Evolutionary conservation across 2,113 vertebrate species (phyloP).

Genomic region (Paramormyrops kingsleyae): DNA sequence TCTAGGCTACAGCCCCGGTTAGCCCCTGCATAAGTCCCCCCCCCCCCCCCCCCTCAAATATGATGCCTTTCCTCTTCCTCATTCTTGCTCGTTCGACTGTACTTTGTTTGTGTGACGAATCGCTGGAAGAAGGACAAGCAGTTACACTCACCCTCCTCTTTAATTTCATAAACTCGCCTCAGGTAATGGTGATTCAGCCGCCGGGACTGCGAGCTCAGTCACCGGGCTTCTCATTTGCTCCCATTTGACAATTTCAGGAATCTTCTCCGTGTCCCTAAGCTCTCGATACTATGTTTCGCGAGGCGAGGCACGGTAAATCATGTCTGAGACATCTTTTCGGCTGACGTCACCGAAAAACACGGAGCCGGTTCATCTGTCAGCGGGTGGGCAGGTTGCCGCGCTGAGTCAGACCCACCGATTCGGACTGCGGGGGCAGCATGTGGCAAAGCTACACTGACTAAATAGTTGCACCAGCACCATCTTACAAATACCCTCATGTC

Average conservation of each 20-base stretch:
- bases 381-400: background rate
- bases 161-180: background rate
- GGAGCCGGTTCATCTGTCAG: background rate
- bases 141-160: background rate
- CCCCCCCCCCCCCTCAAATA: background rate
- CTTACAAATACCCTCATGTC: background rate
- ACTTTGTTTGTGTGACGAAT: background rate
- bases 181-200: background rate
- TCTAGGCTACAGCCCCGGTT: background rate
- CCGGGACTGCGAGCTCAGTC: background rate
- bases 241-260: background rate
- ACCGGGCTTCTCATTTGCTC: background rate
- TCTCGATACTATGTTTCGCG: background rate
- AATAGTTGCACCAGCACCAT: background rate
- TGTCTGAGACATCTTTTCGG: background rate
- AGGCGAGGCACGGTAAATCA: background rate
- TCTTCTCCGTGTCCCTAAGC: background rate
- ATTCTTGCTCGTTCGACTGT: background rate
- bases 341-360: background rate
- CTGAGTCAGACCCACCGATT: background rate
- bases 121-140: background rate
- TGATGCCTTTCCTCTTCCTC: background rate
- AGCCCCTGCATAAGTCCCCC: background rate
- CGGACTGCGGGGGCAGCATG: background rate
- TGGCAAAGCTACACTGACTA: background rate